Conservation (phyloP, 2,113 vertebrate genomes). For the Emydura subglobosa region DNA sequence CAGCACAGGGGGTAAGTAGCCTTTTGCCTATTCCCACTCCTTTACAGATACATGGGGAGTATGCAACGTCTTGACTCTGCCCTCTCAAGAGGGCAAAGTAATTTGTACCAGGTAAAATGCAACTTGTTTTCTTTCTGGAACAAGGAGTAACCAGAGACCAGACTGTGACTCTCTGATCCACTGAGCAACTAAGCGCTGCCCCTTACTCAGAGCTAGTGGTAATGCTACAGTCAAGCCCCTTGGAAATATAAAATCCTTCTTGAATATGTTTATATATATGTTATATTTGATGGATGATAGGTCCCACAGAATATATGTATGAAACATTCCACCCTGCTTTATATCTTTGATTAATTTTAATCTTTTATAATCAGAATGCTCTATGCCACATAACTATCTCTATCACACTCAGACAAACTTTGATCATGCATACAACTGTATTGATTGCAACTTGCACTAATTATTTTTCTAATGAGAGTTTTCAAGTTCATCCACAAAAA, state of each 20-base stretch:
- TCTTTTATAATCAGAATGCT: background rate
- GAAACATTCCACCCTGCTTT: background rate
- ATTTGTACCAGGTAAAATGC: slow-evolving; percentile 72
- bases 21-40: slow-evolving; percentile 68
- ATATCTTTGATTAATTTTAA: background rate
- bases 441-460: background rate
- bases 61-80: slow-evolving; percentile 66
- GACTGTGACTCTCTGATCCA: slow-evolving; percentile 54
- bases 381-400: background rate
- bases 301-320: accelerated
- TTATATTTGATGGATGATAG: background rate
- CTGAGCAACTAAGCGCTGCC: background rate
- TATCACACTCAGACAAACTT: background rate
- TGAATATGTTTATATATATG: background rate
- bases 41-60: slow-evolving; percentile 56
- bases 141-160: slow-evolving; percentile 69
- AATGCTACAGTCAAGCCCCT: background rate
- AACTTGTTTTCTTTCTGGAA: slow-evolving; percentile 73
- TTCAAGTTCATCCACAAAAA: background rate
- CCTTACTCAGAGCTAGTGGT: background rate
- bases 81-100: slow-evolving; percentile 67
- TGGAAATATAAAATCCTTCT: background rate
- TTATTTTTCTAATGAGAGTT: background rate
- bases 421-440: background rate
- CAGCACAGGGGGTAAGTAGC: slow-evolving; percentile 62